Evolutionary conservation across 2,113 vertebrate genomes (phyloP).

Genomic region (Clupea harengus): DNA sequence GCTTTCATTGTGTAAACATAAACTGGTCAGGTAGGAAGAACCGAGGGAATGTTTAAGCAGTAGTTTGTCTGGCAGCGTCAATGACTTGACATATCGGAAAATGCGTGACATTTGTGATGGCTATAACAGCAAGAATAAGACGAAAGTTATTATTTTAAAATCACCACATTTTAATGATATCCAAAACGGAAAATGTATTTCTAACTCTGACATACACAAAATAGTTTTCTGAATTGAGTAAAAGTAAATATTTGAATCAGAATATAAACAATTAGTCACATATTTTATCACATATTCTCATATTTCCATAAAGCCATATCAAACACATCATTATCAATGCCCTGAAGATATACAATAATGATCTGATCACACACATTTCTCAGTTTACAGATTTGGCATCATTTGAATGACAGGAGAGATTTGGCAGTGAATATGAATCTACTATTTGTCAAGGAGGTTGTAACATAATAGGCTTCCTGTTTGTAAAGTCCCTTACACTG

Average conservation of each 20-base stretch:
- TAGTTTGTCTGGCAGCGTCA: neutral
- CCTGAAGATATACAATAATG: neutral
- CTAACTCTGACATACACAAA: too few relatives aligned
- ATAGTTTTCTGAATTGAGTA: too few relatives aligned
- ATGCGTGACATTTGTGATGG: too few relatives aligned
- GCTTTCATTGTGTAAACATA: neutral
- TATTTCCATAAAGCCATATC: neutral
- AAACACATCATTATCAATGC: neutral
- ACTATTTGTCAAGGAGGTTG: neutral
- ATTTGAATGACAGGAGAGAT: neutral
- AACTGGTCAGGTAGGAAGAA: neutral
- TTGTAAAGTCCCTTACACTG: neutral
- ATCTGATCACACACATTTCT: neutral
- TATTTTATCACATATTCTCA: neutral
- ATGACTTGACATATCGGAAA: too few relatives aligned
- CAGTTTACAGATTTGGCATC: neutral
- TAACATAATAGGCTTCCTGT: neutral
- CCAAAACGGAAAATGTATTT: too few relatives aligned
- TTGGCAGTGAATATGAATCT: neutral
- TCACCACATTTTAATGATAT: too few relatives aligned
- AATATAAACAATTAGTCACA: neutral
- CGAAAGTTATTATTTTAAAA: too few relatives aligned
- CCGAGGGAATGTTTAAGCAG: neutral
- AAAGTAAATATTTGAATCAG: too few relatives aligned
- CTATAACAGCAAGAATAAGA: too few relatives aligned